A percentile compares a stretch with the other conserved stretches of the same genome.
Conservation (phyloP, 2,797 vertebrate genomes). For the Pangasius djambal region DNA sequence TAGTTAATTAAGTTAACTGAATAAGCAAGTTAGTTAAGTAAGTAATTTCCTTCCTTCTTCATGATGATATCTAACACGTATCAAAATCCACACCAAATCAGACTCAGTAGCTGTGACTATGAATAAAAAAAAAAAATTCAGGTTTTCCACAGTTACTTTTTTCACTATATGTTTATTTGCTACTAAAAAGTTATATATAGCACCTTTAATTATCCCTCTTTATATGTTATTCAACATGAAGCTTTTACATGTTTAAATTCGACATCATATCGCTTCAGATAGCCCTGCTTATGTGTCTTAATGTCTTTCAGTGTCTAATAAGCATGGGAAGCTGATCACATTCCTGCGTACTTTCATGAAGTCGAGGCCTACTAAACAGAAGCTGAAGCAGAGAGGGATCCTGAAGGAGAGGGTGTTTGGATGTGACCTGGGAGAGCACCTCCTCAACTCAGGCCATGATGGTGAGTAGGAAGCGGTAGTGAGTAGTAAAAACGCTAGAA, state of each 20-base stretch:
- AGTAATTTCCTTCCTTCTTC: background rate
- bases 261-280: background rate
- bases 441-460: constrained; percentile 93
- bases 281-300: background rate
- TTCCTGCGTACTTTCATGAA: constrained; percentile 98
- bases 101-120: background rate
- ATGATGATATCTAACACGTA: background rate
- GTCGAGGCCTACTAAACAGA: constrained; percentile 96
- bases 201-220: background rate
- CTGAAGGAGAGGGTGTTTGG: constrained; percentile 95
- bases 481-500: background rate
- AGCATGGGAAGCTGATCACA: constrained; percentile 98
- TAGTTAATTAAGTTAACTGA: background rate
- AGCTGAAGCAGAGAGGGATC: constrained; percentile 94
- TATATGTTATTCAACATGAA: background rate
- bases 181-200: background rate
- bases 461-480: constrained; percentile 72
- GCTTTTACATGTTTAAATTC: constrained; percentile 12
- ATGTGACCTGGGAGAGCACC: constrained; percentile 96
- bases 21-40: background rate
- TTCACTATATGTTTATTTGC: background rate
- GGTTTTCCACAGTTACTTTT: background rate
- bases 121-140: background rate
- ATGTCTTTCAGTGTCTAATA: constrained; percentile 86
- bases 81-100: background rate